Base-by-base conservation (phyloP, 2,113 vertebrate genomes). In the Lamprologus ornatipinnis region DNA sequence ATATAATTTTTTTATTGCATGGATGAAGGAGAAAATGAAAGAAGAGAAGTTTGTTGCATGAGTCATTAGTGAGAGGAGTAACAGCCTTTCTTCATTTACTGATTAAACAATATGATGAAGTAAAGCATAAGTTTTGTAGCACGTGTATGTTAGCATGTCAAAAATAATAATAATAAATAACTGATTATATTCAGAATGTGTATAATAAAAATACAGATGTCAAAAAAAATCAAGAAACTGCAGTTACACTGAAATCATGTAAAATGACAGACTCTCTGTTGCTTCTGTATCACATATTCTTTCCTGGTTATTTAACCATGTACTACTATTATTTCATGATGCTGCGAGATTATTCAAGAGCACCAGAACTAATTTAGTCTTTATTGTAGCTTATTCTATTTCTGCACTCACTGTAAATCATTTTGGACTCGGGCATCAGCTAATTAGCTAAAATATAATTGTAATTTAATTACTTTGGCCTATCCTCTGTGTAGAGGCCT, bases 21-120 rank as follows among this genome's bases (percentile, higher is more conserved):
- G 94, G 94, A 96, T 96, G 53, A 81, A 95, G 33, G 6, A 83
- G 3, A 35, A 33, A 5, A 91, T 94, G 83, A 2, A 85, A n/a
- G 2, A n/a, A 42, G 23, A 6, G 12, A 4, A 42, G 26, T 84
- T 90, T 63, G 83, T 49, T 83, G 55, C 5, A 15, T 57, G n/a
- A 90, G 68, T 9, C 2, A 40, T 5, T 40, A n/a, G 23, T 85
- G 4, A 21, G 9, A 49, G 31, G 9, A 51, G 40, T 42, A 7
- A 3, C 11, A 10, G 15, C 6, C 4, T 47, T 42, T 78, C 19
- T 57, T 73, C 23, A 14, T 6, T 82, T 63, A 14, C 33, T 87
- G 11, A 9, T 54, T 35, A 23, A 65, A 80, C 42, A 26, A n/a
- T 15, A 23, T 12, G 5, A 45, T 12, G 10, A 26, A 17, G 5